phyloP scores from a whole-genome alignment of 2,797 vertebrate genomes.

The Ceyx erithaca region DNA sequence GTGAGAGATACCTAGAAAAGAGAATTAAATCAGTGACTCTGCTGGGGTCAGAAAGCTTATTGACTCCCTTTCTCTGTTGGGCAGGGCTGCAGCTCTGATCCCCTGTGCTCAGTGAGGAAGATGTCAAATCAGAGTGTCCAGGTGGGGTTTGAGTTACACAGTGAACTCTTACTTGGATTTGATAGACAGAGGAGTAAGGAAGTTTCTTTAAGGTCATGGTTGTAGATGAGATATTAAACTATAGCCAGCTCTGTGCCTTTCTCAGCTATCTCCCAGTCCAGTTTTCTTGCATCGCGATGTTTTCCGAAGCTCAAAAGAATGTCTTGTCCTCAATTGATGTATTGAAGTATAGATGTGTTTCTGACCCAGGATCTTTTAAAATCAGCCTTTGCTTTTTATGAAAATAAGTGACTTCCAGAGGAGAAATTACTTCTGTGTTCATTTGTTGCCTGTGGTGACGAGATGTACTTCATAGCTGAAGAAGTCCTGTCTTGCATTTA shows the following conservation, averaged over 20 bases:
- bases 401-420: conserved; percentile 34
- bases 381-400: background rate
- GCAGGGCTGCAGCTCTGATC: background rate
- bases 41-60: background rate
- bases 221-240: background rate
- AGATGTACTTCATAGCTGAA: background rate
- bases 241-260: background rate
- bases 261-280: background rate
- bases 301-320: conserved; percentile 2
- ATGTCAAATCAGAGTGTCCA: background rate
- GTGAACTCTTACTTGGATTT: background rate
- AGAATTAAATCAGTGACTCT: background rate
- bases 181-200: background rate
- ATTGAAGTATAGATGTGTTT: background rate
- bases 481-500: background rate
- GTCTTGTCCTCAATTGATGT: background rate
- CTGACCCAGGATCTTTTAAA: conserved; percentile 30
- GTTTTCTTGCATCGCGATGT: accelerated
- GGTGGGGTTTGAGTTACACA: background rate
- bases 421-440: conserved; percentile 34
- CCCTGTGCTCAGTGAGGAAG: background rate
- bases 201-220: background rate
- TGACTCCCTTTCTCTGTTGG: accelerated
- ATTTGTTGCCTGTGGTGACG: background rate
- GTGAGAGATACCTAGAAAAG: background rate